These are phyloP conservation scores for Drosophila infuscata DNA, from an alignment of 2,888 invertebrate species.

Conservation along the genomic window DNA sequence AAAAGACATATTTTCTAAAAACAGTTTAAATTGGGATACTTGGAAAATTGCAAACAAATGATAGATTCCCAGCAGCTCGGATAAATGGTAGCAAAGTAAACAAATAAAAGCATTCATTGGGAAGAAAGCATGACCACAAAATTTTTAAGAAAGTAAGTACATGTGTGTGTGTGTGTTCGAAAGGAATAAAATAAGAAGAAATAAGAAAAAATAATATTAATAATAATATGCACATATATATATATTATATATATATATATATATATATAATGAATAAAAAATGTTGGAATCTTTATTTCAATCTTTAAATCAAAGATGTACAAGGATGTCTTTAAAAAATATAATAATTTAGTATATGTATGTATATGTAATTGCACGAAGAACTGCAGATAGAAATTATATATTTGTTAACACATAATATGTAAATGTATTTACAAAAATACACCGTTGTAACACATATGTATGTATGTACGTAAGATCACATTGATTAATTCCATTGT, in stretches of 20 bases:
- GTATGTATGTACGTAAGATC: not conserved
- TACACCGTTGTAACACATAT: not conserved
- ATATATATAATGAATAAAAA: not conserved
- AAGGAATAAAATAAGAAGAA: not conserved
- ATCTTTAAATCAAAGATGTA: conserved; percentile 1
- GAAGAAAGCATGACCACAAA: not conserved
- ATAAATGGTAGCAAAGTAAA: not conserved
- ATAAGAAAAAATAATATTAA: not conserved
- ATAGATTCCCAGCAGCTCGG: not conserved
- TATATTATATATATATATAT: not conserved
- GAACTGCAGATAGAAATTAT: conserved; percentile 1
- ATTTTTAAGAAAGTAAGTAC: not conserved
- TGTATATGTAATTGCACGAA: not conserved
- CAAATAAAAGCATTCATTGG: not conserved
- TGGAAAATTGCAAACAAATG: not conserved
- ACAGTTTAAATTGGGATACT: not conserved
- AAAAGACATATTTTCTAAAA: not conserved
- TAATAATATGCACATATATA: not conserved
- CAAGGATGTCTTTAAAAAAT: conserved; percentile 5
- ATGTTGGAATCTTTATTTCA: conserved; percentile 1
- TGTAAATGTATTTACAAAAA: not conserved
- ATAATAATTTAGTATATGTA: conserved; percentile 4
- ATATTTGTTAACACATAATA: conserved; percentile 1
- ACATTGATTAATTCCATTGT: conserved; percentile 3
- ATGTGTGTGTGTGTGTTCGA: too few species aligned